A percentile compares a stretch with the other conserved stretches of the same genome.
Evolutionary conservation across 2,113 vertebrate genomes (phyloP).

Genomic region (Puntigrus tetrazona): DNA sequence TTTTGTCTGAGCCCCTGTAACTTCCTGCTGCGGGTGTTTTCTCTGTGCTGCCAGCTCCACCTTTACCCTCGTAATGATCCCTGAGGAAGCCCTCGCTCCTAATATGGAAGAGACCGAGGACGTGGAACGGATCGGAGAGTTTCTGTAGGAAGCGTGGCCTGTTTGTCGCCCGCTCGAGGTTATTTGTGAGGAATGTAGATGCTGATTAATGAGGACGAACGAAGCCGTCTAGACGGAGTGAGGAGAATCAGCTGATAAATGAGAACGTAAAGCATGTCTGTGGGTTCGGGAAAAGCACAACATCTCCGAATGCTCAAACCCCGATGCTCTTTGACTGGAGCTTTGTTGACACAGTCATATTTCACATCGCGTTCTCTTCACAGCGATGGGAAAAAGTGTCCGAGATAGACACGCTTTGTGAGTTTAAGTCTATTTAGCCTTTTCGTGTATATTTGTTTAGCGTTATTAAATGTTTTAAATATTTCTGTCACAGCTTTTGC

Average conservation of each 20-base stretch:
- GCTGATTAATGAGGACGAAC: constrained; percentile 26
- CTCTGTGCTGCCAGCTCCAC: constrained; percentile 43
- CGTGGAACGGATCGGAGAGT: constrained; percentile 52
- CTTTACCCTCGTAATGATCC: constrained; percentile 35
- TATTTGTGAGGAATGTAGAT: constrained; percentile 37
- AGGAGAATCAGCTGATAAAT: background rate
- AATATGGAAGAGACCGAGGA: constrained; percentile 66
- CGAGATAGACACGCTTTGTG: background rate
- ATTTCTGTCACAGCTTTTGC: background rate
- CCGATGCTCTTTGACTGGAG: constrained; percentile 17
- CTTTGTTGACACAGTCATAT: constrained; percentile 34
- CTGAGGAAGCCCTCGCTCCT: constrained; percentile 50
- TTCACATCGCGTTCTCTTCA: background rate
- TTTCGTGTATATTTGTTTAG: background rate
- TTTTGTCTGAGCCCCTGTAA: constrained; percentile 9
- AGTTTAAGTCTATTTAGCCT: background rate
- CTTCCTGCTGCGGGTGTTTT: constrained; percentile 45
- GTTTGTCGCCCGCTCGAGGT: constrained; percentile 51
- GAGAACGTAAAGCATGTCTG: constrained; percentile 26
- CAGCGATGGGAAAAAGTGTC: background rate
- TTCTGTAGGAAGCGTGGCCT: constrained; percentile 34
- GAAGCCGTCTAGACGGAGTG: constrained; percentile 32
- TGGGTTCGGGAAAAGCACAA: background rate
- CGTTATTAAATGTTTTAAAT: background rate
- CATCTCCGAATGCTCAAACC: background rate